Base-by-base conservation (phyloP, 2,797 vertebrate genomes). In the Nannoperca obscura region DNA sequence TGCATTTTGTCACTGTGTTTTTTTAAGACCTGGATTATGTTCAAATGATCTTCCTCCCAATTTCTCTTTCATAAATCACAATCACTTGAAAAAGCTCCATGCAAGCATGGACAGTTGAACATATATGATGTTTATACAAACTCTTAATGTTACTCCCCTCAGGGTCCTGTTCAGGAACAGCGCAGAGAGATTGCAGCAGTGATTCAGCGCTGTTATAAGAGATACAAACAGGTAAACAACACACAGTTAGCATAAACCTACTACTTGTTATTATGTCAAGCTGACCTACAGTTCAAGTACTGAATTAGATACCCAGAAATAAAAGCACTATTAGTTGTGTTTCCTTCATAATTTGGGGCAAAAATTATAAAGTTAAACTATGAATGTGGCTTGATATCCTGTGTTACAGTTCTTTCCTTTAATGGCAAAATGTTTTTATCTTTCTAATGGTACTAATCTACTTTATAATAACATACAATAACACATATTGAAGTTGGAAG, bases 171-270 rank as follows among this genome's bases (percentile, higher is more conserved):
- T 92, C 95, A 97, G 94, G 98, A 99, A 84, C 98, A 99, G 94
- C 97, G 97, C 76, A 98, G 98, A 89, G 97, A 99, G 90, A 98
- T 98, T 34, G 97, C 97, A 0, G 97, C 97, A 81, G 97, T 99
- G 88, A 98, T 99, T 92, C 98, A 99, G 90, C 97, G 97, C 87
- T 99, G 98, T 93, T 99, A 99, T 95, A 97, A 98, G 89, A 98
- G 97, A 94, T 99, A 99, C 90, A 99, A 98, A 91, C 98, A 99
- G 98, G 98, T 99, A 96, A 36, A 63, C 14, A 61, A 20, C 34
- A 55, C 10, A 20, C 24, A 30, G 20, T 22, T 11, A 14, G 24
- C 10, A 55, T 49, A 32, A 44, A 10, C 8, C 14, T 4, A 24
- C 7, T 47, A 8, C 19, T n/a, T 63, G 11, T 1, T 53, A 36